Base-by-base conservation (phyloP, 53 echinoderm and acorn worm species). In the Apostichopus leukothele region DNA sequence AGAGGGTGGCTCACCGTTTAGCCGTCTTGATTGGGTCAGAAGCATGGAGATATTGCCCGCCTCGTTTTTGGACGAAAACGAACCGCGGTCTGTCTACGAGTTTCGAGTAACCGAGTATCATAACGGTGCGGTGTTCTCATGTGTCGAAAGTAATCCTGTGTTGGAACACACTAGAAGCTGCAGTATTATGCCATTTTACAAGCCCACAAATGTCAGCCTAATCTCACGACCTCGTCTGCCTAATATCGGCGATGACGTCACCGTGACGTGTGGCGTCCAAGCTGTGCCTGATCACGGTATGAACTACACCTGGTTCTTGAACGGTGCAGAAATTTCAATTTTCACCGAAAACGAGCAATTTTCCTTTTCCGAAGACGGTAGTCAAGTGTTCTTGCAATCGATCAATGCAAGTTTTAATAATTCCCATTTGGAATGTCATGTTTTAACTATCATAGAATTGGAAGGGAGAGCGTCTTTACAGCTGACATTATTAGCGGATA, bases 1-100 rank as follows among this genome's bases (percentile, higher is more conserved):
- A 1, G 86, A 10, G 88, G 90, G 25, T 50, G 90, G 79, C 71
- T 87, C 85, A 14, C 90, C 86, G 0, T 83, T 87, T 7, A 92
- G 90, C 75, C 76, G 92, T 20, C 90, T 92, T 1, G 92, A 92
- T 81, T 92, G 92, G 92, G 81, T 85, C 52, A 84, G 86, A 78
- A 59, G 76, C n/a, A 84, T 92, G 12, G 92, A 92, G 55, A 92
- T 92, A 71, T 76, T 92, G 1, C 92, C 92, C 23, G 92, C 90
- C 1, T 75, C 87, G 7, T 76, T 79, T 26, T 55, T 90, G 4
- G 89, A 90, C 11, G 88, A 80, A 53, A 74, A 86, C 67, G 79
- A 86, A 61, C 92, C 92, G 1, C 67, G 63, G 75, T 90, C 92
- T 18, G 51, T 87, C 11, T 92, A 92, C 60, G 92, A 92, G 50